Conservation (phyloP, 2,888 invertebrate genomes). For the Clanis bilineata region DNA sequence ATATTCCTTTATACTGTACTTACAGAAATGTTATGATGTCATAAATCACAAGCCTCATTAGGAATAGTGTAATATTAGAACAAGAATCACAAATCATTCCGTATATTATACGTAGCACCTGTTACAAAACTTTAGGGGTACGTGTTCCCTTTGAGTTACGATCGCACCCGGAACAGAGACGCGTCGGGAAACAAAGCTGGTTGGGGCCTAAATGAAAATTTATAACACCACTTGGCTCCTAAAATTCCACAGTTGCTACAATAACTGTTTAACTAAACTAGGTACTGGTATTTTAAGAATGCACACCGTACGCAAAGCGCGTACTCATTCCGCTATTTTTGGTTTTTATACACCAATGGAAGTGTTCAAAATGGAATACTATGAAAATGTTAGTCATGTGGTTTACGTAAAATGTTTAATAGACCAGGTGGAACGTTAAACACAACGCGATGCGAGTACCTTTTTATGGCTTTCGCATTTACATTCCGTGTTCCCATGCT, state of each 20-base stretch:
- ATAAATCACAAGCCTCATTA: slow-evolving; percentile 9
- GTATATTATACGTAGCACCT: slow-evolving; percentile 51
- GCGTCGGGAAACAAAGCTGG: slow-evolving; percentile 49
- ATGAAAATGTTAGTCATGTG: slow-evolving; percentile 9
- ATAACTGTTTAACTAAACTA: slow-evolving; percentile 23
- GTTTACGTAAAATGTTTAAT: slow-evolving; percentile 9
- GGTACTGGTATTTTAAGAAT: slow-evolving; percentile 16
- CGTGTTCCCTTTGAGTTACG: slow-evolving; percentile 62
- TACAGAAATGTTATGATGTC: not conserved
- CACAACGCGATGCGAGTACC: not conserved
- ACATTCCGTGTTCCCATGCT: not conserved
- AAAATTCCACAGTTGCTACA: slow-evolving; percentile 34
- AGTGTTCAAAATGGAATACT: slow-evolving; percentile 5
- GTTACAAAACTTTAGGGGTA: slow-evolving; percentile 56
- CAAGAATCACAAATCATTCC: slow-evolving; percentile 23
- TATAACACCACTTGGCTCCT: slow-evolving; percentile 50
- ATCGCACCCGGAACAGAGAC: slow-evolving; percentile 34
- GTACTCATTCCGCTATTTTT: slow-evolving; percentile 13
- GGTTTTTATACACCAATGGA: slow-evolving; percentile 1
- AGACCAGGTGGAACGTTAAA: slow-evolving; percentile 8
- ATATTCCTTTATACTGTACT: not conserved
- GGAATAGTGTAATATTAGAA: slow-evolving; percentile 15
- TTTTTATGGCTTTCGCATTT: slow-evolving; percentile 3
- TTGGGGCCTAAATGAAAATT: slow-evolving; percentile 64
- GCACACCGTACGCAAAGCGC: not conserved